These are phyloP conservation scores for Phragmatobia fuliginosa DNA, from an alignment of 2,888 invertebrate species.

Conservation along the genomic window DNA sequence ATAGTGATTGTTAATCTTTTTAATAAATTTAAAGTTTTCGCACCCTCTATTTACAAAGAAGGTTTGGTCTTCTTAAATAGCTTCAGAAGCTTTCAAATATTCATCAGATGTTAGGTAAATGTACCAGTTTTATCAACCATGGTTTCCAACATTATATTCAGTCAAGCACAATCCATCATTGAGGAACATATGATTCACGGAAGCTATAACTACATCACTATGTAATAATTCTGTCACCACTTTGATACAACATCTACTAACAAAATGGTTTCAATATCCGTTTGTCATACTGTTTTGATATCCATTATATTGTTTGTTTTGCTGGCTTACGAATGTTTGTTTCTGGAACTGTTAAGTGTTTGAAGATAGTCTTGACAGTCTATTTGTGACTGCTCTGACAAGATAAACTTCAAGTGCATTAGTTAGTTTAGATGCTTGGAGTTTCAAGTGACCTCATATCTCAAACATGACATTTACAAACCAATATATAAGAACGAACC, in stretches of 20 bases:
- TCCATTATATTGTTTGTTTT: slow-evolving; percentile 28
- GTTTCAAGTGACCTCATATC: background rate
- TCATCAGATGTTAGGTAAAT: background rate
- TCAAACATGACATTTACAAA: background rate
- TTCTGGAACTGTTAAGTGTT: slow-evolving; percentile 3
- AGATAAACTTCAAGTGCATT: background rate
- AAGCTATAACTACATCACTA: slow-evolving; percentile 6
- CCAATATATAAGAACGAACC: background rate
- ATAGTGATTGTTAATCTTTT: too few relatives aligned
- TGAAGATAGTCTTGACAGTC: background rate
- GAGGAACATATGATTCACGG: slow-evolving; percentile 3
- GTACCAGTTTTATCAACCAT: too few relatives aligned
- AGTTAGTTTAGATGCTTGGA: background rate
- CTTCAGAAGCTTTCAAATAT: background rate
- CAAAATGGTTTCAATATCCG: slow-evolving; percentile 27
- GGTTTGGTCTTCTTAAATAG: too few relatives aligned
- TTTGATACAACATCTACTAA: slow-evolving; percentile 23
- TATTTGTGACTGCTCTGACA: background rate
- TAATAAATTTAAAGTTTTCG: too few relatives aligned
- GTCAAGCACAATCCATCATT: slow-evolving; percentile 9
- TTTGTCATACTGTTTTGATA: slow-evolving; percentile 46
- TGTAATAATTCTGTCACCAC: slow-evolving; percentile 39
- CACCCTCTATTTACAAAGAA: too few relatives aligned
- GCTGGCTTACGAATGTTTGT: background rate
- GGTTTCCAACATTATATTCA: background rate